Evolutionary conservation across 2,113 vertebrate species (phyloP), one percentile per base, ranked within the genome.

Genomic region (Tinamus guttatus): DNA sequence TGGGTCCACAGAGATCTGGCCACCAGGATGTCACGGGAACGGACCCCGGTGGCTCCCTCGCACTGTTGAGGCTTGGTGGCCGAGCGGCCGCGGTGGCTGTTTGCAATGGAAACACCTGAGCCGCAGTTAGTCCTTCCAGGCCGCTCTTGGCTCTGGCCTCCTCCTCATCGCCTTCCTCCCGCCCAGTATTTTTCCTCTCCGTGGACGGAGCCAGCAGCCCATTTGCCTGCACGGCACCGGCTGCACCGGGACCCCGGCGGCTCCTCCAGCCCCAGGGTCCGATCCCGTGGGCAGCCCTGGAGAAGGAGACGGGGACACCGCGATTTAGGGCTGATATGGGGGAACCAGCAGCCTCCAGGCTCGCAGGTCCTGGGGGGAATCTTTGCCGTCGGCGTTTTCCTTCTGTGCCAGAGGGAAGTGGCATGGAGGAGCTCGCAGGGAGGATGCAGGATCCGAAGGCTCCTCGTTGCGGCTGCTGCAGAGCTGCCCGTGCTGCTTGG

Each of bases 51-150:
- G 12, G 65, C 69, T 74, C 65, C 40, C 85, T 68, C 2, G 2
- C 24, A 0, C 60, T 28, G 24, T 19, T 71, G 34, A 34, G 80
- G 62, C 56, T 60, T 36, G 2, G 4, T 36, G 2, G 2, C 34
- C 4, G 0, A 43, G 58, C 51, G 54, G 19, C 49, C 11, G 11
- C 7, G 15, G 21, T 3, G 2, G 32, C 63, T 56, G 19, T 34
- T 68, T 38, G 68, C 74, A 54, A 63, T 87, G 94, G 82, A 73
- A 92, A 95, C 94, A 90, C 82, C 82, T n/a, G 30, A 68, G 30
- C 20, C 1, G 28, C 15, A 68, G 87, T 86, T 54, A 3, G 47
- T 32, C 62, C 62, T 41, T 32, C 62, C 49, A 65, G 3, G 73
- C 83, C 76, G 85, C 43, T 28, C 62, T 30, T 11, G 34, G 73